Base-by-base conservation (phyloP, 2,888 invertebrate genomes). In the Caenorhabditis plicata region DNA sequence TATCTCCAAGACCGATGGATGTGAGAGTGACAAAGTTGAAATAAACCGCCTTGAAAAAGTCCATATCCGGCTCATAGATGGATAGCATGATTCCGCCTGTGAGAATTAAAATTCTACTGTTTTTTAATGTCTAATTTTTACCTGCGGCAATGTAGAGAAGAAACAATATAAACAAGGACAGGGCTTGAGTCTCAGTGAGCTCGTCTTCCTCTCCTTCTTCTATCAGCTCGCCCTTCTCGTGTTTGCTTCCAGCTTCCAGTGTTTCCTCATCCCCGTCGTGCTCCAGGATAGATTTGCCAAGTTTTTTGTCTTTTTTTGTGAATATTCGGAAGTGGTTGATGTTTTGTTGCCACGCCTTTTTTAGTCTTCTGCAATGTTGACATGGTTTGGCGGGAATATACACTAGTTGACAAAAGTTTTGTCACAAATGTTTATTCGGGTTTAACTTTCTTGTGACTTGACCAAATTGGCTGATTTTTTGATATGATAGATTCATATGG, bases 21-120 rank as follows among this genome's bases (percentile, higher is more conserved):
- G 78, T 77, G 31, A 78, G 45, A 2, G 77, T 75, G 9, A 78
- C 77, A 40, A 78, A 78, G 47, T 75, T 77, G 55, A 78, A 78
- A 40, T 78, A 78, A 31, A 78, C 68, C 2, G 78, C 78, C 42
- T 70, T 73, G 55, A 78, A 76, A 40, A 78, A 77, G 33, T 69
- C 68, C 71, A 78, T 75, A 48, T 78, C 77, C 9, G 76, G 76
- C 29, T 78, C 78, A 48, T 78, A 78, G 11, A 64, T 57, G 3
- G 73, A 61, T 9, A 75, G 35, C 66, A 67, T 67, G 22, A 64
- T 39, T 20, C 67, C 67, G 9, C 66, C 57, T 40, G 45, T n/a
- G n/a, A n/a, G n/a, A n/a, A n/a, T n/a, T n/a, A n/a, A n/a, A n/a
- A n/a, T n/a, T n/a, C n/a, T n/a, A n/a, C n/a, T n/a, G n/a, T n/a